Evolutionary conservation across 2,888 invertebrate species (phyloP).

Genomic region (Yponomeuta cagnagella): DNA sequence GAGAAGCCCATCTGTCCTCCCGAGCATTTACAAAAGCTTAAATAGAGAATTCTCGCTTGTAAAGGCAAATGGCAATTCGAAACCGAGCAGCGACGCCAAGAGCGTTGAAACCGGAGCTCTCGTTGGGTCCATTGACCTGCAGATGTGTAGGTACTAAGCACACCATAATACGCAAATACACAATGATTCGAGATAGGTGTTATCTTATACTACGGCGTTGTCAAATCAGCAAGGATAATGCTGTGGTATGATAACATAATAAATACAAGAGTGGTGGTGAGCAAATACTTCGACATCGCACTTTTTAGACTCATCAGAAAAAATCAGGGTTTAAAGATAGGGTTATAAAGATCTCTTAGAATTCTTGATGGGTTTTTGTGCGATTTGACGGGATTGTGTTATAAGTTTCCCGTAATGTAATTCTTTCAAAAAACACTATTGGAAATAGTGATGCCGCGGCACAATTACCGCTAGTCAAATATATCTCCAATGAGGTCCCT

Average conservation of each 20-base stretch:
- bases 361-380: too few relatives aligned
- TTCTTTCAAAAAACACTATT: neutral
- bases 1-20: conserved; percentile 11
- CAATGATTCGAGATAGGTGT: neutral
- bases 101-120: conserved; percentile 1
- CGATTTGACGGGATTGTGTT: too few relatives aligned
- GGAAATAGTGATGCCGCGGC: neutral
- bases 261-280: neutral
- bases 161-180: neutral
- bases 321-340: too few relatives aligned
- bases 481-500: conserved; percentile 51
- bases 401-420: neutral
- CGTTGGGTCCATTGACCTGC: neutral
- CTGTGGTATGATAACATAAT: neutral
- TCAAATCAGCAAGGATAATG: neutral
- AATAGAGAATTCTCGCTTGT: conserved; percentile 9
- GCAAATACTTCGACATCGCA: too few relatives aligned
- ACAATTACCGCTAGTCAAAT: conserved; percentile 52
- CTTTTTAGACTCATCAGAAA: too few relatives aligned
- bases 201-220: neutral
- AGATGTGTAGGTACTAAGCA: neutral
- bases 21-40: neutral
- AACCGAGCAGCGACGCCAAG: neutral
- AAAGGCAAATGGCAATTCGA: neutral
- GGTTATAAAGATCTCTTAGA: too few relatives aligned